A percentile compares a stretch with the other conserved stretches of the same genome.
Conservation (phyloP, 1,140 invertebrate genomes). For the Calliphora vicina region DNA sequence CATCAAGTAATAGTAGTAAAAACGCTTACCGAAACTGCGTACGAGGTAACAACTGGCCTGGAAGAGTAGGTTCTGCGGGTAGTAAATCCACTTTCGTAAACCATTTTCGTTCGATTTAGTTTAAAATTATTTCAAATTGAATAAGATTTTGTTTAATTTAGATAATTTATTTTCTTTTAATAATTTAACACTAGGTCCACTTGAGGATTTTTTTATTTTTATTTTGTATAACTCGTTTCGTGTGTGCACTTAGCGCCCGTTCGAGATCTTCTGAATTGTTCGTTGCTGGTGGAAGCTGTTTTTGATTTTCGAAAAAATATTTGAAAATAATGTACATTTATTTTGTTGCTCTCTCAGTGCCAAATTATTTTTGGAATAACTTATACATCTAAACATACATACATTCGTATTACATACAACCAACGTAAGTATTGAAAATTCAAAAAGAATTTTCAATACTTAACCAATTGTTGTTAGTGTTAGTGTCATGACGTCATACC, state of each 20-base stretch:
- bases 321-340: constrained; percentile 39
- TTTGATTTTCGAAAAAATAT: constrained; percentile 54
- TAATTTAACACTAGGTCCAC: constrained; percentile 32
- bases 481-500: background rate
- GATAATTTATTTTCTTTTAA: constrained; percentile 44
- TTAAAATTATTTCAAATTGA: constrained; percentile 35
- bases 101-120: constrained; percentile 71
- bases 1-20: background rate
- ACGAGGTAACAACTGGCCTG: constrained; percentile 75
- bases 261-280: constrained; percentile 60
- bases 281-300: constrained; percentile 47
- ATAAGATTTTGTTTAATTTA: constrained; percentile 38
- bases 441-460: background rate
- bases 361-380: constrained; percentile 62
- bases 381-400: background rate
- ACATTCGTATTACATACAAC: too few species aligned
- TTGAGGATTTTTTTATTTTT: background rate
- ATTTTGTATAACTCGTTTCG: constrained; percentile 46
- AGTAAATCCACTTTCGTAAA: constrained; percentile 89
- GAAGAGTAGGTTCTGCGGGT: constrained; percentile 80
- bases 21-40: constrained; percentile 80
- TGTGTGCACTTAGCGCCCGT: constrained; percentile 62
- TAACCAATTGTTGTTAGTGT: background rate
- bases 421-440: too few species aligned
- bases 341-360: constrained; percentile 45